phyloP scores from a whole-genome alignment of 2,888 invertebrate genomes.

The Hemistola chrysoprasaria region DNA sequence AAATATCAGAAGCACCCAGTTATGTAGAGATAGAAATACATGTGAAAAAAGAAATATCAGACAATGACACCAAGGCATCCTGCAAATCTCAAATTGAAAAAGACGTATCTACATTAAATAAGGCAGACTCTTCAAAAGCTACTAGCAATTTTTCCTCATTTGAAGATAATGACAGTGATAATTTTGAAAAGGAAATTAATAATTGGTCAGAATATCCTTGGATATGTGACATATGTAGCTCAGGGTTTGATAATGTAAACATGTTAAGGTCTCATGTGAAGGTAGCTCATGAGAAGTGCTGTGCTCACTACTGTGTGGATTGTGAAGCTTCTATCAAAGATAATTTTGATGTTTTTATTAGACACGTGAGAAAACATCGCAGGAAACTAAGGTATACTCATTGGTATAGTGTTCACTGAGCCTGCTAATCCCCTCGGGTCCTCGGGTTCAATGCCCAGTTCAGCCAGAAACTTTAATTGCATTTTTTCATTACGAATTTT shows the following conservation, averaged over 20 bases:
- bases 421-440: too few species aligned
- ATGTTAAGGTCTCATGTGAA: constrained; percentile 83
- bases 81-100: constrained; percentile 49
- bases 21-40: constrained; percentile 23
- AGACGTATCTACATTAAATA: constrained; percentile 55
- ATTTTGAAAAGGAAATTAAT: constrained; percentile 26
- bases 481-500: too few species aligned
- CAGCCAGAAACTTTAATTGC: too few species aligned
- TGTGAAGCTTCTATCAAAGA: constrained; percentile 83
- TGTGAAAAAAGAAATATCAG: constrained; percentile 55
- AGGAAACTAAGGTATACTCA: constrained; percentile 83
- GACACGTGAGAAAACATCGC: constrained; percentile 84
- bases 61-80: constrained; percentile 18
- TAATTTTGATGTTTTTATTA: constrained; percentile 84
- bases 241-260: constrained; percentile 60
- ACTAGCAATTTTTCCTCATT: constrained; percentile 58
- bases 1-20: constrained; percentile 21
- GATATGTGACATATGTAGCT: constrained; percentile 65
- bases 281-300: constrained; percentile 83
- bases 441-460: too few species aligned
- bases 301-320: constrained; percentile 85
- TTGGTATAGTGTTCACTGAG: too few species aligned
- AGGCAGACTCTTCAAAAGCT: constrained; percentile 45
- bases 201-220: constrained; percentile 69
- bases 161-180: constrained; percentile 59